These are phyloP conservation scores for Drosophila prolongata DNA, from an alignment of 2,888 invertebrate genomes.

Conservation along the genomic window DNA sequence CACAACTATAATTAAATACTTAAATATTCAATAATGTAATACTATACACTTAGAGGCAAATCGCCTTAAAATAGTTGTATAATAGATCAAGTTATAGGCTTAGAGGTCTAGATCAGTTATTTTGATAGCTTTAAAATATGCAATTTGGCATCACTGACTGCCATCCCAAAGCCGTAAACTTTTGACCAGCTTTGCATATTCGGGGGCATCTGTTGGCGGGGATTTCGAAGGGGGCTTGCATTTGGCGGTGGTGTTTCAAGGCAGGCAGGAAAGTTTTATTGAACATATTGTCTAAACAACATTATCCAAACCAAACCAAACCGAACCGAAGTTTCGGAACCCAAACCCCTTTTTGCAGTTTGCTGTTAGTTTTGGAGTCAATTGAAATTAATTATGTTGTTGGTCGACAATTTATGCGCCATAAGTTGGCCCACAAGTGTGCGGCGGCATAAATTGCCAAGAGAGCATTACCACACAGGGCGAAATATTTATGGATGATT, in stretches of 20 bases:
- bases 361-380: conserved; percentile 47
- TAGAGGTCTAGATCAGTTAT: too few relatives aligned
- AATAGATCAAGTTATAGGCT: too few relatives aligned
- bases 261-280: conserved; percentile 69
- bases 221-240: conserved; percentile 12
- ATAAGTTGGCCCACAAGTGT: conserved; percentile 74
- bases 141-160: conserved; percentile 1
- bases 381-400: conserved; percentile 77
- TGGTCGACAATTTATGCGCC: conserved; percentile 67
- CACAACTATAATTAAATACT: too few relatives aligned
- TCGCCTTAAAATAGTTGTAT: too few relatives aligned
- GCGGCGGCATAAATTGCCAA: conserved; percentile 69
- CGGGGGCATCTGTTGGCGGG: conserved; percentile 26
- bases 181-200: conserved; percentile 52
- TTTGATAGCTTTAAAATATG: background rate
- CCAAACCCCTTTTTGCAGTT: conserved; percentile 8
- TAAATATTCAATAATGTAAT: too few relatives aligned
- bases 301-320: conserved; percentile 41
- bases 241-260: conserved; percentile 17
- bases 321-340: conserved; percentile 38
- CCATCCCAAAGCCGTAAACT: conserved; percentile 40
- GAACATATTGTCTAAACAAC: conserved; percentile 77
- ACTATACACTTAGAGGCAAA: too few relatives aligned
- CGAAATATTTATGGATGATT: background rate
- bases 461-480: conserved; percentile 2